Evolutionary conservation across 2,888 invertebrate genomes (phyloP).

Genomic region (Halocaridina rubra): DNA sequence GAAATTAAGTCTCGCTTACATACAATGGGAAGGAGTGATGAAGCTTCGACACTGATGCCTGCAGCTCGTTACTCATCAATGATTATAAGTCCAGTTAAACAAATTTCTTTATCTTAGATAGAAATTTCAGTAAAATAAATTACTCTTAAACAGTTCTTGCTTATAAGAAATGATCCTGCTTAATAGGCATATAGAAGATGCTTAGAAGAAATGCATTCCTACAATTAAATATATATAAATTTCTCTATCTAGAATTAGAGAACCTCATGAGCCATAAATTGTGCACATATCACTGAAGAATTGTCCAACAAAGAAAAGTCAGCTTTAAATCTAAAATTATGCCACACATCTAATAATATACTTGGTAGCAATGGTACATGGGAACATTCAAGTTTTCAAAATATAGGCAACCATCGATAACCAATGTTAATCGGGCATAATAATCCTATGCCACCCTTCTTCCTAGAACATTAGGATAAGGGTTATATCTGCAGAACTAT

Average conservation of each 20-base stretch:
- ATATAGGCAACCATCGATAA: conserved; percentile 57
- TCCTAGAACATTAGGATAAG: conserved; percentile 32
- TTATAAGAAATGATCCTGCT: conserved; percentile 41
- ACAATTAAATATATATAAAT: conserved; percentile 43
- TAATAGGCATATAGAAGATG: conserved; percentile 52
- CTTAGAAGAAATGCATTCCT: conserved; percentile 56
- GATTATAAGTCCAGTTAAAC: background rate
- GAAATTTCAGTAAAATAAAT: conserved; percentile 32
- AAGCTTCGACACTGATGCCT: conserved; percentile 29
- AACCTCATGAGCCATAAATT: conserved; percentile 55
- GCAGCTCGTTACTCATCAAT: conserved; percentile 24
- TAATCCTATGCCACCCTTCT: conserved; percentile 47
- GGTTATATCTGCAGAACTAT: conserved; percentile 47
- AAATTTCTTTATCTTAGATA: conserved; percentile 15
- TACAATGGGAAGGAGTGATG: conserved; percentile 37
- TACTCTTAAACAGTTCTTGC: conserved; percentile 44
- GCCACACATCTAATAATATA: conserved; percentile 60
- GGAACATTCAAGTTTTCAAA: conserved; percentile 56
- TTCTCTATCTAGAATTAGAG: conserved; percentile 52
- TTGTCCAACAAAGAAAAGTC: conserved; percentile 55
- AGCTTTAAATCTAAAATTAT: conserved; percentile 55
- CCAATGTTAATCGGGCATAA: conserved; percentile 44
- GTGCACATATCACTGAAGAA: conserved; percentile 59
- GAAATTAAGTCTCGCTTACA: conserved; percentile 14
- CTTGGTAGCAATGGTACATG: conserved; percentile 47